Evolutionary conservation across 2,888 invertebrate genomes (phyloP).

Genomic region (Ophonus ardosiacus): DNA sequence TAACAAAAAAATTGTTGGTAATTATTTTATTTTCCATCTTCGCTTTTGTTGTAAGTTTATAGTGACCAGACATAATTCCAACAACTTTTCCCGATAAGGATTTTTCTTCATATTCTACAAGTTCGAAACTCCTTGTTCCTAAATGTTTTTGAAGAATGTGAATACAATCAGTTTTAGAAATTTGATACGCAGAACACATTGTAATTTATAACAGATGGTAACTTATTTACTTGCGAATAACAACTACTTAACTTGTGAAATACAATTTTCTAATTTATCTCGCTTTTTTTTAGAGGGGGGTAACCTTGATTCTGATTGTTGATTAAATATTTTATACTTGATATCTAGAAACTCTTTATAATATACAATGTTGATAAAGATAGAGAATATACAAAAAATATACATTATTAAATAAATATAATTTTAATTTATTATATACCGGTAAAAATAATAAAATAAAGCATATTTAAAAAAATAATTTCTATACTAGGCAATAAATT

Average conservation of each 20-base stretch:
- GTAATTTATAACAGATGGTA: background rate
- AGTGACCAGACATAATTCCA: conserved; percentile 61
- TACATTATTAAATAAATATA: too few species aligned
- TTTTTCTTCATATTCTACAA: conserved; percentile 65
- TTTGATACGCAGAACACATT: conserved; percentile 35
- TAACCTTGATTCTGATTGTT: conserved; percentile 20
- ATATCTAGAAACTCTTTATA: background rate
- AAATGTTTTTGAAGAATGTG: conserved; percentile 61
- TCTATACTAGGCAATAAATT: too few species aligned
- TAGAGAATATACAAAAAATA: background rate
- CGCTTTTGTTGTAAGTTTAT: conserved; percentile 29
- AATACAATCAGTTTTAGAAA: conserved; percentile 54
- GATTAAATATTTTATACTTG: background rate
- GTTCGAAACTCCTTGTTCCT: conserved; percentile 64
- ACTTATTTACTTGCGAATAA: background rate
- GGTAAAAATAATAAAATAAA: too few species aligned
- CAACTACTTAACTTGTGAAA: background rate
- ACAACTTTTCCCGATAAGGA: conserved; percentile 59
- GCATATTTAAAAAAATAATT: too few species aligned
- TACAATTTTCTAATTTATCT: conserved; percentile 16
- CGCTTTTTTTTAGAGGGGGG: background rate
- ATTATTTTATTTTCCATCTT: conserved; percentile 39
- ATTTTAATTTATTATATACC: too few species aligned
- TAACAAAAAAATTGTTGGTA: conserved; percentile 36
- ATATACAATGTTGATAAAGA: background rate